These are phyloP conservation scores for Sparidentex hasta DNA, from an alignment of 2,797 vertebrate species.

Conservation along the genomic window DNA sequence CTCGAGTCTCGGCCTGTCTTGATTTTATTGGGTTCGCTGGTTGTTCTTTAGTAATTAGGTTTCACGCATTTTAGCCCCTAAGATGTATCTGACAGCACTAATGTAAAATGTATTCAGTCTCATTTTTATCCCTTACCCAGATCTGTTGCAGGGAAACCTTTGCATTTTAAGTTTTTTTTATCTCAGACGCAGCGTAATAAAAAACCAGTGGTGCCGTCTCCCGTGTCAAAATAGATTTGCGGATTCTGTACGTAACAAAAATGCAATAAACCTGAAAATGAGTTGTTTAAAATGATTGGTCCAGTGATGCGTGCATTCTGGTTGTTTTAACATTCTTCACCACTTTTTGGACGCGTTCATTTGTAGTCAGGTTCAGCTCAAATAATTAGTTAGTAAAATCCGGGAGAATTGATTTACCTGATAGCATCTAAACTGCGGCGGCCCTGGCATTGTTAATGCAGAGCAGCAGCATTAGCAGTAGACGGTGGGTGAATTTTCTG, in stretches of 20 bases:
- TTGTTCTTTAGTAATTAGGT: conserved; percentile 27
- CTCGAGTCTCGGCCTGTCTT: conserved; percentile 1
- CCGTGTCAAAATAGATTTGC: neutral
- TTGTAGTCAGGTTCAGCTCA: neutral
- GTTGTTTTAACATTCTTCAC: neutral
- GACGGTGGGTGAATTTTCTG: conserved; percentile 3
- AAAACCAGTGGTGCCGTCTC: neutral
- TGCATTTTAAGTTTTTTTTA: conserved; percentile 4
- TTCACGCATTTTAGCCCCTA: conserved; percentile 33
- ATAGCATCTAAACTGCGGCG: neutral
- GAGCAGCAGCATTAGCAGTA: neutral
- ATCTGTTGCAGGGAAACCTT: neutral
- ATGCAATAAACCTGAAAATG: neutral
- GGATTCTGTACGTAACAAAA: neutral
- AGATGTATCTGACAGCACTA: conserved; percentile 23
- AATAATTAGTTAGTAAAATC: neutral
- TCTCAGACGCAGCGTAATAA: neutral
- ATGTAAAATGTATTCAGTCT: conserved; percentile 35
- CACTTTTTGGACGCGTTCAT: neutral
- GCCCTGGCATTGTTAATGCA: neutral
- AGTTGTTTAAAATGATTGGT: too few species aligned
- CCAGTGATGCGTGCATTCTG: too few species aligned
- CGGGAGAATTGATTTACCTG: neutral
- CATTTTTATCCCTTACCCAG: neutral
- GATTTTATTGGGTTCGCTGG: conserved; percentile 15